phyloP scores from a whole-genome alignment of 2,888 invertebrate species.

The Andrena flavipes region DNA sequence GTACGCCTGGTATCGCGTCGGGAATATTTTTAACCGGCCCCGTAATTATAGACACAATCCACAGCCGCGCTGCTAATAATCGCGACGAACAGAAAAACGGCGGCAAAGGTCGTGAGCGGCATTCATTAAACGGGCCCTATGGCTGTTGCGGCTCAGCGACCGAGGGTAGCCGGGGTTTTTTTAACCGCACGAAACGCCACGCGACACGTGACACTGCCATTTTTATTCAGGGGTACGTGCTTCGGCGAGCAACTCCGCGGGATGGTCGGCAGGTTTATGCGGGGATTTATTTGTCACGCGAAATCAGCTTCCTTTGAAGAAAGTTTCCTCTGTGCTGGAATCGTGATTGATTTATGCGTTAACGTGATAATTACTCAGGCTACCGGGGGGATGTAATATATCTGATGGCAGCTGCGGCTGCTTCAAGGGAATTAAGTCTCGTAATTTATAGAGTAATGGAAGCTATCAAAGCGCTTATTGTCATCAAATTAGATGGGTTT shows the following conservation, averaged over 20 bases:
- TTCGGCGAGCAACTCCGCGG: background rate
- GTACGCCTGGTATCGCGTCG: constrained; percentile 38
- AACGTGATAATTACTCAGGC: constrained; percentile 9
- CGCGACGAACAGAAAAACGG: constrained; percentile 57
- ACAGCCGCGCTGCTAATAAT: constrained; percentile 55
- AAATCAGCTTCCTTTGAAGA: background rate
- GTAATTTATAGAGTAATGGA: constrained; percentile 3
- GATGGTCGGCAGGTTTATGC: constrained; percentile 5
- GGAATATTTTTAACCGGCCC: constrained; percentile 54
- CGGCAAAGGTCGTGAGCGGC: constrained; percentile 55
- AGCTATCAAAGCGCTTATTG: background rate
- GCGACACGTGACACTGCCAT: constrained; percentile 6
- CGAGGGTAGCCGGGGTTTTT: constrained; percentile 14
- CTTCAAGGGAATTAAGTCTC: constrained; percentile 1
- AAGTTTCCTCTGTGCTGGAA: background rate
- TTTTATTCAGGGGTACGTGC: background rate
- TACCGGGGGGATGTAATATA: background rate
- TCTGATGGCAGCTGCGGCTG: background rate
- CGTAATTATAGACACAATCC: constrained; percentile 65
- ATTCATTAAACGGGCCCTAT: constrained; percentile 32
- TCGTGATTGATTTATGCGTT: background rate
- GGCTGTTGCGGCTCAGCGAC: constrained; percentile 16
- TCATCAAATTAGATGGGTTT: background rate
- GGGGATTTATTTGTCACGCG: background rate
- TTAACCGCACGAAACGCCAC: background rate